Evolutionary conservation across 1,140 invertebrate species (phyloP), one percentile per base, ranked within the genome.

Genomic region (Drosophila seguyi): DNA sequence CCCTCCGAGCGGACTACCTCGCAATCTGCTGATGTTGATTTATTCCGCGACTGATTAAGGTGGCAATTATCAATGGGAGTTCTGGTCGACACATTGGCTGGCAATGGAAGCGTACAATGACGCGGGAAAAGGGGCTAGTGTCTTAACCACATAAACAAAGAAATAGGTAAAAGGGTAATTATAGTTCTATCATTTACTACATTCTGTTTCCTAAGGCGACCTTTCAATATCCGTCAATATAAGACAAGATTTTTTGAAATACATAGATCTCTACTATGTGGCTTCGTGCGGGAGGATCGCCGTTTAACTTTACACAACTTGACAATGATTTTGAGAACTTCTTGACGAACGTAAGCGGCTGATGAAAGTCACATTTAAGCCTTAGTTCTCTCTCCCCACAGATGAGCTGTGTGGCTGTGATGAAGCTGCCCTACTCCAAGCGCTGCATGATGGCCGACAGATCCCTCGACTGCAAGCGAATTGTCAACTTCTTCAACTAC

Each of bases 401-500:
- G 69, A 59, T 73, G 38, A 69, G 50, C 16, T 73, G 69, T 11
- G 69, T 45, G 18, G 55, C 67, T 4, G 29, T 59, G 36, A 73
- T 73, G 69, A 13, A 53, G 16, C 53, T 72, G 0, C 53, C 69
- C 0, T 73, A 73, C 16, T 20, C 20, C 6, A 57, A 29, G 45
- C 69, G 69, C 4, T 73, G 69, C 18, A 22, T 10, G 42, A 73
- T 73, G 69, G 69, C 67, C 29, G 18, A 8, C 0, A 44, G 41
- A 29, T 53, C 38, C 7, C 14, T 22, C 10, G 53, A 59, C 27
- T 73, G 69, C 36, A 29, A 72, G 6, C 11, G 16, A 6, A 73
- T 73, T 5, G 41, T 73, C 13, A 73, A 73, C 18, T 50, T 72
- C 3, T 73, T 73, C 6, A 50, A 73, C 36, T 73, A 73, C 66